Evolutionary conservation across 2,888 invertebrate genomes (phyloP).

Genomic region (Folsomia manolachei): DNA sequence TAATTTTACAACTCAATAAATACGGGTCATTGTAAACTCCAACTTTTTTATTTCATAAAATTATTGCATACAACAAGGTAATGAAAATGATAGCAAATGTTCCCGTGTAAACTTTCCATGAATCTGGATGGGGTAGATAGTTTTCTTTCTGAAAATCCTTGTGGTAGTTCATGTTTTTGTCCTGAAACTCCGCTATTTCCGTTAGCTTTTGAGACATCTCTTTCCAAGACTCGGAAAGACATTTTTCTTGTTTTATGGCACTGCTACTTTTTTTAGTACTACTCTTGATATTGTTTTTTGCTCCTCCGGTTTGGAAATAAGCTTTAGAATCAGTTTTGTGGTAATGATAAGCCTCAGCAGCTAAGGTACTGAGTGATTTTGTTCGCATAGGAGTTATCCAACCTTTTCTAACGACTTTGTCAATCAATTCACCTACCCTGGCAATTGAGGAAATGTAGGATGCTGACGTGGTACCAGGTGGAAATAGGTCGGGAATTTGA

Average conservation of each 20-base stretch:
- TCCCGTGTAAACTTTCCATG: conserved; percentile 17
- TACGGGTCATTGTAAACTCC: no score
- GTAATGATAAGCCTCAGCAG: conserved; percentile 5
- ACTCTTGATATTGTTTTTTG: neutral
- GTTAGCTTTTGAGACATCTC: conserved; percentile 13
- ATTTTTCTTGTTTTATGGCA: neutral
- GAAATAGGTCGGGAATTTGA: conserved; percentile 12
- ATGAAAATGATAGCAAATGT: conserved; percentile 17
- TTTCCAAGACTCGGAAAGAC: conserved; percentile 12
- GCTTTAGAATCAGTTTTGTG: neutral
- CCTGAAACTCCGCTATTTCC: conserved; percentile 23
- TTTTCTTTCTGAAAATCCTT: conserved; percentile 34
- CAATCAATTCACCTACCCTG: neutral
- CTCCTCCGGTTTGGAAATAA: neutral
- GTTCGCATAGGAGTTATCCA: conserved; percentile 8
- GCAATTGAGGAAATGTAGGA: neutral
- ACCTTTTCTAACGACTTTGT: neutral
- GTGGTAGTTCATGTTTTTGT: conserved; percentile 19
- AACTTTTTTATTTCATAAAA: no score
- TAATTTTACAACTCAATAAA: no score
- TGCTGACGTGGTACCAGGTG: neutral
- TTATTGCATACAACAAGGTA: conserved; percentile 15
- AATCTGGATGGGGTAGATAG: conserved; percentile 26
- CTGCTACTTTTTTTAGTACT: neutral
- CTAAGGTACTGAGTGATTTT: neutral